Conservation (phyloP, 2,113 vertebrate genomes). For the Clarias gariepinus region DNA sequence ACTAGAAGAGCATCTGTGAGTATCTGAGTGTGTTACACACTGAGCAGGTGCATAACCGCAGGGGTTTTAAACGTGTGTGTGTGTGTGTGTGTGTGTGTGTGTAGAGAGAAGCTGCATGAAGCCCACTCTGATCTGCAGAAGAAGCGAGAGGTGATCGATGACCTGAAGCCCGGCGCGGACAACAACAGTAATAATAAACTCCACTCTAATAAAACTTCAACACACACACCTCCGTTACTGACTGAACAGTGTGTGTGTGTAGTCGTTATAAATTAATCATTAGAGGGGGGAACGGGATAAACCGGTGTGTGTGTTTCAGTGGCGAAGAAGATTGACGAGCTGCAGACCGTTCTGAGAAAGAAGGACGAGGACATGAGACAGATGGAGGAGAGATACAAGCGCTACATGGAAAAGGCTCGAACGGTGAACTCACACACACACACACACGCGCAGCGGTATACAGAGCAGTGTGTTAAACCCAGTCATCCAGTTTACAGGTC, state of each 20-base stretch:
- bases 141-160: constrained; percentile 85
- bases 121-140: constrained; percentile 87
- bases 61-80: background rate
- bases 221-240: background rate
- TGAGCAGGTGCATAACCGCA: background rate
- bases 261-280: too few relatives aligned
- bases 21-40: constrained; percentile 45
- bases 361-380: constrained; percentile 87
- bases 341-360: constrained; percentile 81
- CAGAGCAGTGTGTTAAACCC: background rate
- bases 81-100: constrained; percentile 31
- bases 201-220: background rate
- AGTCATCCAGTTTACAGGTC: background rate
- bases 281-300: background rate
- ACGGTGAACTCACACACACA: constrained; percentile 67
- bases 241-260: background rate
- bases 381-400: constrained; percentile 87
- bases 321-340: constrained; percentile 80
- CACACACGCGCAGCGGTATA: background rate
- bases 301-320: constrained; percentile 58
- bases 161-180: constrained; percentile 80
- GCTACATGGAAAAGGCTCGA: constrained; percentile 82
- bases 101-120: constrained; percentile 85
- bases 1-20: constrained; percentile 89
- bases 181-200: constrained; percentile 71